Base-by-base conservation (phyloP, 2,113 vertebrate species). In the Pachyramphus minor region DNA sequence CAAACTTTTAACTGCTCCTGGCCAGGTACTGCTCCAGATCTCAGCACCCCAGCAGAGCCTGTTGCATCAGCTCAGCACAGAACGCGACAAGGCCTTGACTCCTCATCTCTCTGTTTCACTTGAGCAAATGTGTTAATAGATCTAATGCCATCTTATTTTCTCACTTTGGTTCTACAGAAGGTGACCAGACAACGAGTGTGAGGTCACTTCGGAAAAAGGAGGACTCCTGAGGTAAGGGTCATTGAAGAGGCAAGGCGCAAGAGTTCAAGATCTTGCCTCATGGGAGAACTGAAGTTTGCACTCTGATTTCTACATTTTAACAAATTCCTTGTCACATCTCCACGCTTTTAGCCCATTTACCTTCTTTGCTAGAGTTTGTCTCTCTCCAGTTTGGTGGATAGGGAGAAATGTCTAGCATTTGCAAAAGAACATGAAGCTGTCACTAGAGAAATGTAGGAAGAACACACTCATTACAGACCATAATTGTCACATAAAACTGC, bases 91-190 rank as follows among this genome's bases (percentile, higher is more conserved):
- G 94, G 96, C 97, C 96, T 97, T 87, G 90, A 86, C 84, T 94
- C 69, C n/a, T 77, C 56, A 72, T 93, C 62, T 97, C 95, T 97
- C 97, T 93, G 86, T 98, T 98, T 98, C 98, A 98, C 98, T 98
- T 97, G 96, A 97, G 89, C 96, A 97, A 97, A 98, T 59, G 97
- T 99, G 98, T 98, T 98, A 99, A 99, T 98, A 98, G 98, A 98
- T 97, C 97, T 98, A 98, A 98, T 97, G 98, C 98, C 98, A 98
- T 98, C 98, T 98, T 98, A 98, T 98, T 98, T 99, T 99, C 98
- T 98, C 98, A 99, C 98, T 98, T 98, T 97, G 95, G 92, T n/a
- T 97, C 98, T 80, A 98, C 97, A 97, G 97, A 97, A 98, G 97
- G 97, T 98, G 97, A 97, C 98, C 97, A 97, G 98, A 97, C 95